Percentiles rank a stretch among this genome's conserved stretches.
These are phyloP conservation scores for Trididemnum clinides DNA, from an alignment of 23 tunicate genomes.

Conservation along the genomic window DNA sequence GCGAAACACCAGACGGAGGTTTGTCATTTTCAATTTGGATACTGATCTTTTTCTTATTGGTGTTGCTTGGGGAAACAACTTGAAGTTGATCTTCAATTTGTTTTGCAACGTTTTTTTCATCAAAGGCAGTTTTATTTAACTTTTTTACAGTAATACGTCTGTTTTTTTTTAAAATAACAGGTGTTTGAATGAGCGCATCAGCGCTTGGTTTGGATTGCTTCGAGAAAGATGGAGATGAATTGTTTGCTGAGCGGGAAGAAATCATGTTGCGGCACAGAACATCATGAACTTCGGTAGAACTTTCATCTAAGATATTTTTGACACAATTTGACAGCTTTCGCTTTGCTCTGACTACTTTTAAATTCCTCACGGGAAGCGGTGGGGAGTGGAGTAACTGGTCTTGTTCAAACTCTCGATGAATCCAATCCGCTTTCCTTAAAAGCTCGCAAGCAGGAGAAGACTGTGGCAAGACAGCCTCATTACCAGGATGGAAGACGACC, in stretches of 20 bases:
- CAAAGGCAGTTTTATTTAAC: background rate
- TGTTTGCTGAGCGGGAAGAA: background rate
- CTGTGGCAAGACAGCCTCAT: background rate
- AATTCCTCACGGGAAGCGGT: background rate
- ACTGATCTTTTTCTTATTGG: too few species aligned
- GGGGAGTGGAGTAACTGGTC: constrained; percentile 5
- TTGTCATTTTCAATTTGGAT: too few species aligned
- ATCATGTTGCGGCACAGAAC: background rate
- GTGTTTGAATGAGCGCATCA: background rate
- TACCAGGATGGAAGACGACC: constrained; percentile 47
- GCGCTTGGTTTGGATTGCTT: background rate
- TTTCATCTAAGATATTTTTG: background rate
- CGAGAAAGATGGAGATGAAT: background rate
- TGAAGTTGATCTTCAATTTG: background rate
- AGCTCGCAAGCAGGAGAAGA: constrained; percentile 5
- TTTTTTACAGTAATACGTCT: background rate
- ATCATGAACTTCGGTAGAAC: background rate
- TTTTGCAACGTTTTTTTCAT: background rate
- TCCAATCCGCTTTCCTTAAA: background rate
- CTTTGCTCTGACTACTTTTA: background rate
- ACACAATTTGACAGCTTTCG: background rate
- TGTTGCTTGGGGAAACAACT: too few species aligned
- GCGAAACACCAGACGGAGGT: too few species aligned
- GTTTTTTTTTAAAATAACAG: too few species aligned
- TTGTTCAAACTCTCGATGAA: constrained; percentile 20